Evolutionary conservation across 2,113 vertebrate genomes (phyloP), one percentile per base, ranked within the genome.

Genomic region (Gila orcuttii): DNA sequence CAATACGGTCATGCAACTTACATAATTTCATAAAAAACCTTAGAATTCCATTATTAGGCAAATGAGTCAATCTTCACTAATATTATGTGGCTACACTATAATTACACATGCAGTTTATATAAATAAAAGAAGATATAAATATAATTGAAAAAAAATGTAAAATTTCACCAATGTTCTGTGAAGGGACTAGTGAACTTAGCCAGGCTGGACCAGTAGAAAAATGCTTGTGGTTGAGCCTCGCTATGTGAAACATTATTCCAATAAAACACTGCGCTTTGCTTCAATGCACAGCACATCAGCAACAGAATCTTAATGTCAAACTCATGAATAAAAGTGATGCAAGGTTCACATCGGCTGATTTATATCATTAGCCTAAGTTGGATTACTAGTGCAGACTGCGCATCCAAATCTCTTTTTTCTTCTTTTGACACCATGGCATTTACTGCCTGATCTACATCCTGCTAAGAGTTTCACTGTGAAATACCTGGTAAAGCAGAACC

Each of bases 261-360:
- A 33, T 52, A 69, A 82, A 23, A 12, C 62, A 31, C 42, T 28
- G 45, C 0, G 60, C 52, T 82, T 69, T 82, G 80, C 80, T 28
- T 74, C 66, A n/a, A 42, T 19, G 21, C 50, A 59, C 45, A 82
- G 80, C 42, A 73, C 68, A 57, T 82, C 23, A 25, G 68, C 47
- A 83, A 57, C 50, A 59, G 31, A 57, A 42, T 83, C 31, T 25
- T 74, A 83, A 83, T 83, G 82, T 83, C 82, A 83, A 83, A 59
- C 82, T 83, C 82, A 83, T 83, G 82, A 83, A 83, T 83, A 83
- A 73, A 73, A 36, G 6, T 83, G 82, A 71, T 71, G 33, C 82
- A 55, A 73, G 66, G 68, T 73, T 83, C 64, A 83, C 39, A 74
- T 73, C 8, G 28, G 66, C 23, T 83, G 81, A 73, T 83, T 73